Evolutionary conservation across 2,888 invertebrate genomes (phyloP).

Genomic region (Xylocampa areola): DNA sequence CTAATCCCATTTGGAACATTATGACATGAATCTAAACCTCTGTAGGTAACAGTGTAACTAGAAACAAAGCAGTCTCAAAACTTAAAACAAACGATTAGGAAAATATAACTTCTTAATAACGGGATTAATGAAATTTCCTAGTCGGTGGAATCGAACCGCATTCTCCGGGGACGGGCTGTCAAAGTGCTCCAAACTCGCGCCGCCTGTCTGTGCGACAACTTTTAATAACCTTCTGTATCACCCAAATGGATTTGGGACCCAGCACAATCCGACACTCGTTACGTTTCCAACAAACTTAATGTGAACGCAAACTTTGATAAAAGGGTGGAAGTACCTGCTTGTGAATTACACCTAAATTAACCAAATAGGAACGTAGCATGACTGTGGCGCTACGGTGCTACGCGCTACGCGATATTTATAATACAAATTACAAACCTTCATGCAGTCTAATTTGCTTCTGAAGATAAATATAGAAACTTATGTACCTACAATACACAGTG

Average conservation of each 20-base stretch:
- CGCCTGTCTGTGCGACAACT: conserved; percentile 83
- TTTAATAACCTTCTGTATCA: conserved; percentile 87
- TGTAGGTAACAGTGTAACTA: not conserved
- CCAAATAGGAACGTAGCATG: conserved; percentile 22
- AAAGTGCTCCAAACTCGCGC: conserved; percentile 80
- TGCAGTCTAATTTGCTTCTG: not conserved
- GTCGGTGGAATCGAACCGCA: conserved; percentile 82
- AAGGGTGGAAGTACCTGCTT: conserved; percentile 57
- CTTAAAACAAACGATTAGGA: conserved; percentile 64
- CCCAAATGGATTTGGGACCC: conserved; percentile 84
- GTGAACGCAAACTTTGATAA: conserved; percentile 56
- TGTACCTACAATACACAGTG: not conserved
- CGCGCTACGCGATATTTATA: conserved; percentile 17
- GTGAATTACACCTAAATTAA: conserved; percentile 32
- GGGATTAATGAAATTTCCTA: conserved; percentile 85
- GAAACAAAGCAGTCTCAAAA: conserved; percentile 39
- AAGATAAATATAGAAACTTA: not conserved
- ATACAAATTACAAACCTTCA: not conserved
- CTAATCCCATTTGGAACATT: conserved; percentile 5
- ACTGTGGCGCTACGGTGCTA: conserved; percentile 21
- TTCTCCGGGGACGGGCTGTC: conserved; percentile 80
- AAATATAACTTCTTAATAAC: conserved; percentile 76
- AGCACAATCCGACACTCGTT: conserved; percentile 67
- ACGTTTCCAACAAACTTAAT: conserved; percentile 64
- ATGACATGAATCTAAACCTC: not conserved